Evolutionary conservation across 2,888 invertebrate species (phyloP).

Genomic region (Ommatoiulus sabulosus): DNA sequence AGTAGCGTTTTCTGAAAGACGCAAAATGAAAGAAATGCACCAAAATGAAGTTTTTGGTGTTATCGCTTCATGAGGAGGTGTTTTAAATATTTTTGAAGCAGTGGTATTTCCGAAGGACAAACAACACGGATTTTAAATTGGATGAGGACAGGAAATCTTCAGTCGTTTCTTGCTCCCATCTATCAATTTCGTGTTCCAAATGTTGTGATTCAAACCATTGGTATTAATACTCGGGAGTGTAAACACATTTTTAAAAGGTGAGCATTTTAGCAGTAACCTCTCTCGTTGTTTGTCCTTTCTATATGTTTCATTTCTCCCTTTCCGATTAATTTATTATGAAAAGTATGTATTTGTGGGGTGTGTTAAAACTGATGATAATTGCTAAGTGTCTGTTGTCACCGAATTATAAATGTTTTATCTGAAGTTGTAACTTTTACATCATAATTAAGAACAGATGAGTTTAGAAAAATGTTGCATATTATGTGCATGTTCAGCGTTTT

Average conservation of each 20-base stretch:
- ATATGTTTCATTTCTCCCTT: background rate
- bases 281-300: background rate
- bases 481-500: background rate
- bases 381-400: background rate
- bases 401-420: background rate
- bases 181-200: background rate
- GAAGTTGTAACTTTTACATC: background rate
- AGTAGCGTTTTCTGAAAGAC: background rate
- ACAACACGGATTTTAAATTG: background rate
- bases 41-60: background rate
- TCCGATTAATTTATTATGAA: constrained; percentile 12
- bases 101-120: background rate
- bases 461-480: background rate
- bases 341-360: background rate
- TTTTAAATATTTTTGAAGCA: background rate
- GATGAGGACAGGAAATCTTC: background rate
- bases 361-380: background rate
- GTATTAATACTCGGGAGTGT: background rate
- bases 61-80: background rate
- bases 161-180: background rate
- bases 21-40: background rate
- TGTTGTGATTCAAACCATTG: constrained; percentile 2
- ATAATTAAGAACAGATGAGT: background rate
- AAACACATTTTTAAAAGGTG: background rate
- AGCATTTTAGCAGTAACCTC: background rate